Conservation (phyloP, 1,140 invertebrate genomes). For the Papilio glaucus region DNA sequence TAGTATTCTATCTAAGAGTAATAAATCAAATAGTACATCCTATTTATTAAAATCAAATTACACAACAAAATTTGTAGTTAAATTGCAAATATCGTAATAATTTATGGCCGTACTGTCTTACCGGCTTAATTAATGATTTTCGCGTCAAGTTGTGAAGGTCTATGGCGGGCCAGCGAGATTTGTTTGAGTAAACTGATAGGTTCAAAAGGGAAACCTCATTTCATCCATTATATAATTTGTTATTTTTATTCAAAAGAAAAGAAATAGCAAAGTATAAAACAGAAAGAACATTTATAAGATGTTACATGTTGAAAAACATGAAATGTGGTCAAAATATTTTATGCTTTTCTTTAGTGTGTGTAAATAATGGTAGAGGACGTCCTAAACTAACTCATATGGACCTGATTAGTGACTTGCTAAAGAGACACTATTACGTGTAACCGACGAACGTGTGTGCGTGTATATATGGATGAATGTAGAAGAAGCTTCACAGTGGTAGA, state of each 20-base stretch:
- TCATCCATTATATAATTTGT: neutral
- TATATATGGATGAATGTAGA: no score
- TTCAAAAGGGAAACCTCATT: neutral
- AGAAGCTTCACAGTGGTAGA: no score
- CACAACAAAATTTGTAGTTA: neutral
- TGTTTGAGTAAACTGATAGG: neutral
- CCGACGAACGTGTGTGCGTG: no score
- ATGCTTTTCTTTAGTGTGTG: no score
- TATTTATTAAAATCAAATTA: slow-evolving; percentile 22
- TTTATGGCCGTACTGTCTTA: slow-evolving; percentile 4
- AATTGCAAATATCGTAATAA: slow-evolving; percentile 1
- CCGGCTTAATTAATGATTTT: neutral
- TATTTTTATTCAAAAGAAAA: neutral
- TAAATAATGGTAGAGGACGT: no score
- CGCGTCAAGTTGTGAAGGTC: slow-evolving; percentile 1
- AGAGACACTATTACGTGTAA: no score
- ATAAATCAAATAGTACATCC: slow-evolving; percentile 1
- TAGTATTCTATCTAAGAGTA: neutral
- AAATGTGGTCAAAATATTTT: no score
- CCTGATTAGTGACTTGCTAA: no score
- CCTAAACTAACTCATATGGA: no score
- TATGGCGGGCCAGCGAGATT: neutral
- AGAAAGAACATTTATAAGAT: no score
- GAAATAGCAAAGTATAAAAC: no score
- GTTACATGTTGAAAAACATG: no score